Evolutionary conservation across 2,113 vertebrate species (phyloP).

Genomic region (Cryptotis parvus): DNA sequence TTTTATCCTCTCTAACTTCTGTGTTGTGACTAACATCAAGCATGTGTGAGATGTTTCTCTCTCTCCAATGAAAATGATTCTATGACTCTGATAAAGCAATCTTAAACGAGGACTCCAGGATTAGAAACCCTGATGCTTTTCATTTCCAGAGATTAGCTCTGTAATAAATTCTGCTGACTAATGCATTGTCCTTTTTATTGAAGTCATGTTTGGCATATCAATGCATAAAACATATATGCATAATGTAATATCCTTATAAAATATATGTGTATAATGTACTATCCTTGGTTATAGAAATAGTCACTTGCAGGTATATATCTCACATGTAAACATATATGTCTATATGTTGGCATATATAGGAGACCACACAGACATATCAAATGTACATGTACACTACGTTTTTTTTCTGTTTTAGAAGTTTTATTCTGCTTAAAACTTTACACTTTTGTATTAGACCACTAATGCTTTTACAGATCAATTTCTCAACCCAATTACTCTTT

Average conservation of each 20-base stretch:
- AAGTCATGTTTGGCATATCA: conserved; percentile 71
- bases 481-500: neutral
- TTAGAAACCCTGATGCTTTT: conserved; percentile 58
- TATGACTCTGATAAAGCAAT: conserved; percentile 67
- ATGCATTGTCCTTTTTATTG: conserved; percentile 38
- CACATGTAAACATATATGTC: neutral
- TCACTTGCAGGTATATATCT: too few species aligned
- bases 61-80: conserved; percentile 69
- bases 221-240: too few species aligned
- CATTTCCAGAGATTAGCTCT: conserved; percentile 67
- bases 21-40: conserved; percentile 45
- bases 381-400: too few species aligned
- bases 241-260: too few species aligned
- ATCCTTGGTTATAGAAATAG: too few species aligned
- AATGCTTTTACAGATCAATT: neutral
- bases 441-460: too few species aligned
- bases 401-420: neutral
- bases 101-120: conserved; percentile 41
- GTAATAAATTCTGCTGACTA: conserved; percentile 75
- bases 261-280: too few species aligned
- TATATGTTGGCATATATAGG: neutral
- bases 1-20: conserved; percentile 73
- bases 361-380: neutral
- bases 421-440: too few species aligned
- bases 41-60: conserved; percentile 45